Base-by-base conservation (phyloP, 2,888 invertebrate species). In the Pseudococcus longispinus region DNA sequence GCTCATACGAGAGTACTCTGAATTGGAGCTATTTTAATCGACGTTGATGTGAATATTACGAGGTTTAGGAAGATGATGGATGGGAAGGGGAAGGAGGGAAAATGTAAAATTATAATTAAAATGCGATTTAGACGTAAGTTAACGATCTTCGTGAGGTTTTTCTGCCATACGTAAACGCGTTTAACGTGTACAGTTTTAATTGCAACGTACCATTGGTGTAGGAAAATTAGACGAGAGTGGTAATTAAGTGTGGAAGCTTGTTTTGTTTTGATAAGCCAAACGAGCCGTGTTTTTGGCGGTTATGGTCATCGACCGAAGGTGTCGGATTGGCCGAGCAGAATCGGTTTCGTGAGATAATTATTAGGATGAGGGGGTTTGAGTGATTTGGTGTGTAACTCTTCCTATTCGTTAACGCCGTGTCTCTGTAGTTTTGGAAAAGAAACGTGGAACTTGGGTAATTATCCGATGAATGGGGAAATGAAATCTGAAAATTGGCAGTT, bases 221-320 rank as follows among this genome's bases (percentile, higher is more conserved):
- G 70, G 70, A 29, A 70, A 70, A 70, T 70, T 70, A 70, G 70
- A 70, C 70, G 70, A 2, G 29, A 29, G 29, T 70, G 26, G 29
- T 70, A 70, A 70, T 70, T 70, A 70, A 70, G 6, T 18, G 29
- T 18, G 70, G 60, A 23, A 70, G 70, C 29, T 70, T 70, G 70
- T 26, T 65, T 65, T 65, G 65, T 65, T 70, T 29, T 70, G 29
- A 29, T 32, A 18, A 70, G 29, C 15, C 13, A 13, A 60, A 60
- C 60, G 60, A 23, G 4, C 23, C 8, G 9, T 60, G 20, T 70
- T 32, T 70, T 70, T 18, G 70, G 29, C 70, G 70, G 15, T 23
- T 26, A 70, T 70, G 70, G 70, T 70, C 70, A 70, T 70, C 70
- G 70, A 70, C 70, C 70, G 70, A 29, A 70, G 65, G 70, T 70